These are phyloP conservation scores for Caenorhabditis remanei DNA, from an alignment of 1,140 invertebrate species.

Conservation along the genomic window DNA sequence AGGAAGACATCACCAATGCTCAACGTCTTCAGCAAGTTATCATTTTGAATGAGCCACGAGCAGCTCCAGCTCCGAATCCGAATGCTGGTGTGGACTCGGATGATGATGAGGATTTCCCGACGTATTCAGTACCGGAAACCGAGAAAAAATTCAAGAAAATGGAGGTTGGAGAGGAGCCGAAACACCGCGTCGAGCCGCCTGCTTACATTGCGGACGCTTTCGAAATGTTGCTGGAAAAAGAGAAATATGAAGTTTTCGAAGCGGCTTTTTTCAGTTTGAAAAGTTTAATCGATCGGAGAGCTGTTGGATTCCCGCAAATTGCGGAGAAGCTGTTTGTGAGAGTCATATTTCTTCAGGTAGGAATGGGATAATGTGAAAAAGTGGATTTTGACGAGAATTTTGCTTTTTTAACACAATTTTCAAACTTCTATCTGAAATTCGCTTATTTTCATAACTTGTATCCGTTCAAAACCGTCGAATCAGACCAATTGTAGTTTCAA, in stretches of 20 bases:
- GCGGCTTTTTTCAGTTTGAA: background rate
- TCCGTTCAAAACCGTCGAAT: too few species aligned
- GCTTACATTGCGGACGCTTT: conserved; percentile 6
- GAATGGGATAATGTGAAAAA: too few species aligned
- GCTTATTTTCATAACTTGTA: too few species aligned
- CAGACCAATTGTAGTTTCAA: too few species aligned
- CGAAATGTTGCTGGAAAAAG: conserved; percentile 23
- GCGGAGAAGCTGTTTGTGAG: conserved; percentile 2
- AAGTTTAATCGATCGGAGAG: background rate
- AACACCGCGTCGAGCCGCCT: background rate
- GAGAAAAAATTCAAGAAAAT: background rate
- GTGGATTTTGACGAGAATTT: too few species aligned
- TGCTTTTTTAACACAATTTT: too few species aligned
- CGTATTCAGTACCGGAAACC: background rate
- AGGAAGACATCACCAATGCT: background rate
- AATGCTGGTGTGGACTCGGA: background rate
- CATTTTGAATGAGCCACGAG: background rate
- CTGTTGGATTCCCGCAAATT: background rate
- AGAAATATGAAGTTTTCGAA: conserved; percentile 33
- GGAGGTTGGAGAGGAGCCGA: background rate
- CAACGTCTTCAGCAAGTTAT: background rate
- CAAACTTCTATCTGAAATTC: too few species aligned
- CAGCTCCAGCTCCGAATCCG: background rate
- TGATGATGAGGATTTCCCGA: conserved; percentile 34
- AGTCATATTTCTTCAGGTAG: background rate